A percentile compares a stretch with the other conserved stretches of the same genome.
Conservation (phyloP, 2,797 vertebrate genomes). For the Crypturellus tataupa region DNA sequence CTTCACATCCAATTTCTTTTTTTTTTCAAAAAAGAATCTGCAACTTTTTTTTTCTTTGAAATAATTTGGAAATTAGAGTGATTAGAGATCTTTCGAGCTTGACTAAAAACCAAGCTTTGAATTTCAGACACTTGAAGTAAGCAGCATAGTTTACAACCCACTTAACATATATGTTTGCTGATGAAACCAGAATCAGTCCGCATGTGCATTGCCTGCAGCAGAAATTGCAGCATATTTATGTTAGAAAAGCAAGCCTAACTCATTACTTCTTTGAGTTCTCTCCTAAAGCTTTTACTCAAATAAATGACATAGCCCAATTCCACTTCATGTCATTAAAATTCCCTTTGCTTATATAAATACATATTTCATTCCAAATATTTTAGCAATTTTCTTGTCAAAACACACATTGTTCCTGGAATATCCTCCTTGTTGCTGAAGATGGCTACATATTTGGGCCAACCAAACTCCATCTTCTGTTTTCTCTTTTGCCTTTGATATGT, state of each 20-base stretch:
- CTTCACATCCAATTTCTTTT: not conserved
- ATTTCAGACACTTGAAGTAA: conserved; percentile 3
- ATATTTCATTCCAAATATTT: not conserved
- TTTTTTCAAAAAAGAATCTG: not conserved
- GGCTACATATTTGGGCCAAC: not conserved
- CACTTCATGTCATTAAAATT: not conserved
- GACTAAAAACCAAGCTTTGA: not conserved
- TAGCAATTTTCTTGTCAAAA: not conserved
- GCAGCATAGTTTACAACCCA: not conserved
- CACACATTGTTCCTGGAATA: not conserved
- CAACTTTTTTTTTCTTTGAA: not conserved
- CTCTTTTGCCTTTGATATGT: not conserved
- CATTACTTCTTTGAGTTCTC: not conserved
- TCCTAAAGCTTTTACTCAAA: not conserved
- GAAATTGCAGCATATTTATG: not conserved
- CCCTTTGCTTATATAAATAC: not conserved
- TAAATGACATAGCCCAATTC: not conserved
- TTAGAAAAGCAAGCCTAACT: conserved; percentile 22
- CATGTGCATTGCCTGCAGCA: not conserved
- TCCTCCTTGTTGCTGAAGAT: not conserved
- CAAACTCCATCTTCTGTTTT: not conserved
- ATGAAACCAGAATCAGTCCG: not conserved
- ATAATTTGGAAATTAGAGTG: not conserved
- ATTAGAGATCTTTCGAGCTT: not conserved
- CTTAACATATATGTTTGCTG: not conserved